Conservation (phyloP, 1,140 invertebrate genomes). For the Camponotus vicinus region DNA sequence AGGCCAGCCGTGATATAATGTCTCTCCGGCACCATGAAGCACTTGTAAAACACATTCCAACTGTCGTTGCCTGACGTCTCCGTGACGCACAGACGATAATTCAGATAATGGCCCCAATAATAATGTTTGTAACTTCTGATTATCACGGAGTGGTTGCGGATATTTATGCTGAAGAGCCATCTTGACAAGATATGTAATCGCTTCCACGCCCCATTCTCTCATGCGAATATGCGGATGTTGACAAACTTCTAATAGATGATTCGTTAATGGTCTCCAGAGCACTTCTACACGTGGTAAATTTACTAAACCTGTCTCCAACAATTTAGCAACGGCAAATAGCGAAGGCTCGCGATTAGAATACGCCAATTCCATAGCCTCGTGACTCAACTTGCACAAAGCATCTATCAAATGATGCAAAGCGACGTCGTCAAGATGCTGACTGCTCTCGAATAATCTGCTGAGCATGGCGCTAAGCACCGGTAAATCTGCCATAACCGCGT, state of each 20-base stretch:
- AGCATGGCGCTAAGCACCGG: conserved; percentile 97
- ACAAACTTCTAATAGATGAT: conserved; percentile 98
- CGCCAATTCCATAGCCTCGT: conserved; percentile 98
- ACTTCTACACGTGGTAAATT: conserved; percentile 98
- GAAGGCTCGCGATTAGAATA: conserved; percentile 98
- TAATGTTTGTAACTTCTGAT: conserved; percentile 95
- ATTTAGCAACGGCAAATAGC: conserved; percentile 98
- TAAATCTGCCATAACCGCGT: conserved; percentile 97
- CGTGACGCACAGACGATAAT: conserved; percentile 94
- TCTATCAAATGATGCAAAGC: conserved; percentile 98
- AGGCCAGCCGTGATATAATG: conserved; percentile 97
- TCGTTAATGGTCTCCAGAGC: conserved; percentile 98
- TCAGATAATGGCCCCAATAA: conserved; percentile 96
- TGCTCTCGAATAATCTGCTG: conserved; percentile 97
- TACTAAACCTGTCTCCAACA: conserved; percentile 97
- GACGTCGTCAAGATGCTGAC: conserved; percentile 97
- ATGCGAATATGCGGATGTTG: conserved; percentile 98
- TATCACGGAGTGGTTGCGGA: conserved; percentile 93
- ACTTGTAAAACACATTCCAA: conserved; percentile 97
- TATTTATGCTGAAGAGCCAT: conserved; percentile 96
- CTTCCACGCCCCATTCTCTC: conserved; percentile 99
- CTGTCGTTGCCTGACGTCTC: conserved; percentile 97
- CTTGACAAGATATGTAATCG: conserved; percentile 97
- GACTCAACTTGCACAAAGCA: conserved; percentile 97
- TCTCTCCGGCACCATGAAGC: conserved; percentile 96